These are phyloP conservation scores for Schizaphis graminum DNA, from an alignment of 2,888 invertebrate species.

Conservation along the genomic window DNA sequence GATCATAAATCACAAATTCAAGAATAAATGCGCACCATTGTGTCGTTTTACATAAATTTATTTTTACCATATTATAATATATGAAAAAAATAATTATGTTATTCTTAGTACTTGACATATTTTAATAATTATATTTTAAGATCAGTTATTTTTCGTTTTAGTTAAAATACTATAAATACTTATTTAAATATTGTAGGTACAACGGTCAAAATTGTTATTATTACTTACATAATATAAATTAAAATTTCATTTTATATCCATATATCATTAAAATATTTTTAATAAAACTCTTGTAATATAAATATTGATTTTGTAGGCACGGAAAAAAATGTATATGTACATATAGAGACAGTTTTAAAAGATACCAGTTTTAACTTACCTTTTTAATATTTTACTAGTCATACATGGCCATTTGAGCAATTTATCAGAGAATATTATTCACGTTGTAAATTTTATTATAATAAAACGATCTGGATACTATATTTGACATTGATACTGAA, in stretches of 20 bases:
- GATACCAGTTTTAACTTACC: not conserved
- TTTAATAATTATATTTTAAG: not conserved
- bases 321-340: not conserved
- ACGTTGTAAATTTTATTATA: not conserved
- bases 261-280: not conserved
- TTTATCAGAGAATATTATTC: not conserved
- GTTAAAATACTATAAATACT: not conserved
- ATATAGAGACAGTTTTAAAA: too few relatives aligned
- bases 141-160: not conserved
- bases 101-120: not conserved
- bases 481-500: not conserved
- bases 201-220: not conserved
- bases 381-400: not conserved
- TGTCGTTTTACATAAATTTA: not conserved
- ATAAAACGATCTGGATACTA: not conserved
- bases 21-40: not conserved
- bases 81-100: not conserved
- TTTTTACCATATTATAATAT: not conserved
- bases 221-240: not conserved
- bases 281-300: not conserved
- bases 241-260: not conserved
- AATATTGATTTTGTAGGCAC: not conserved
- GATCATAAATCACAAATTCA: not conserved
- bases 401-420: not conserved
- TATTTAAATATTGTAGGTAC: not conserved